Conservation (phyloP, 2,797 vertebrate species). For the Eleutherodactylus coqui region DNA sequence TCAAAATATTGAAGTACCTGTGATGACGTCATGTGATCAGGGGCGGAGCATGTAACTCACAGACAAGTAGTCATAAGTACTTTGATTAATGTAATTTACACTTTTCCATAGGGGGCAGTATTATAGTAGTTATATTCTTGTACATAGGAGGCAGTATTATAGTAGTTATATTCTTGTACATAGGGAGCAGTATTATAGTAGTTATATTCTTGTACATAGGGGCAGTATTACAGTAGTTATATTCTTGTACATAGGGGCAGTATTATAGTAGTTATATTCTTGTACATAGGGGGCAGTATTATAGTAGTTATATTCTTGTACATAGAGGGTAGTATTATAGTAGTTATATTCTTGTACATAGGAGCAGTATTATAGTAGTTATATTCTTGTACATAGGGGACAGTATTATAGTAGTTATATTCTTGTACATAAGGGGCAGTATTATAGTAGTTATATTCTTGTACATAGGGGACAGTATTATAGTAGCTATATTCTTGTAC, state of each 20-base stretch:
- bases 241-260: neutral
- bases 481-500: neutral
- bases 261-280: constrained; percentile 18
- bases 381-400: neutral
- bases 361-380: neutral
- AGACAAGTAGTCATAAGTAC: no score
- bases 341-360: constrained; percentile 8
- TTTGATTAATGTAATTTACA: no score
- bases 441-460: constrained; percentile 5
- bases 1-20: no score
- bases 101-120: neutral
- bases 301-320: constrained; percentile 15
- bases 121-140: constrained; percentile 16
- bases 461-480: neutral
- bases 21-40: no score
- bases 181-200: constrained; percentile 18
- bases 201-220: constrained; percentile 14
- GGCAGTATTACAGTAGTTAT: constrained; percentile 1
- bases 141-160: constrained; percentile 1
- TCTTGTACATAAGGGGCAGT: neutral
- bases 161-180: constrained; percentile 3
- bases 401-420: constrained; percentile 12
- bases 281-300: neutral
- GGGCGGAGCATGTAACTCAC: no score
- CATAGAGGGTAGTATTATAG: constrained; percentile 9